Conservation (phyloP, 2,797 vertebrate species). For the Lepilemur ruficaudatus region DNA sequence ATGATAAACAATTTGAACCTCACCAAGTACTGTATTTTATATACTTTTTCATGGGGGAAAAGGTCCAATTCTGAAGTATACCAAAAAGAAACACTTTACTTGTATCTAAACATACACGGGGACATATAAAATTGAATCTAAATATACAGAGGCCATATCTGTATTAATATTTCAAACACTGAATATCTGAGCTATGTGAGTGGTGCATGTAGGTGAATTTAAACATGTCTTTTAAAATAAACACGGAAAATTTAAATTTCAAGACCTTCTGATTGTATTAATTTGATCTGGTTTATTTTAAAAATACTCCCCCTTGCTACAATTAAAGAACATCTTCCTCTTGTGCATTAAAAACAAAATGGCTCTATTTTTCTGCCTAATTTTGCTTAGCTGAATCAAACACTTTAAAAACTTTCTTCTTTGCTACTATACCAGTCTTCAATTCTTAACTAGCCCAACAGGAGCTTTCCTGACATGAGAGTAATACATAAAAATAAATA, state of each 20-base stretch:
- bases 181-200: slow-evolving; percentile 12
- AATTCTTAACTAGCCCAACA: slow-evolving; percentile 18
- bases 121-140: background rate
- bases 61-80: slow-evolving; percentile 15
- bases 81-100: background rate
- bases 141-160: background rate
- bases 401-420: background rate
- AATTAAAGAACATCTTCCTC: background rate
- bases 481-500: background rate
- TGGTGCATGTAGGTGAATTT: background rate
- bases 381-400: slow-evolving; percentile 17
- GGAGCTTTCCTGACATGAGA: background rate
- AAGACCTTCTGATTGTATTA: background rate
- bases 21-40: slow-evolving; percentile 13
- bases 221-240: background rate
- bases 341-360: slow-evolving; percentile 25
- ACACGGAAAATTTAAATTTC: background rate
- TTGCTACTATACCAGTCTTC: background rate
- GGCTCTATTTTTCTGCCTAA: background rate
- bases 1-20: slow-evolving; percentile 31
- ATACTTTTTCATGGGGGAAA: slow-evolving; percentile 35
- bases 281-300: slow-evolving; percentile 25
- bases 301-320: background rate
- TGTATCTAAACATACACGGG: background rate
- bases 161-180: background rate